These are phyloP conservation scores for Saccopteryx leptura DNA, from an alignment of 2,113 vertebrate species.

Conservation along the genomic window DNA sequence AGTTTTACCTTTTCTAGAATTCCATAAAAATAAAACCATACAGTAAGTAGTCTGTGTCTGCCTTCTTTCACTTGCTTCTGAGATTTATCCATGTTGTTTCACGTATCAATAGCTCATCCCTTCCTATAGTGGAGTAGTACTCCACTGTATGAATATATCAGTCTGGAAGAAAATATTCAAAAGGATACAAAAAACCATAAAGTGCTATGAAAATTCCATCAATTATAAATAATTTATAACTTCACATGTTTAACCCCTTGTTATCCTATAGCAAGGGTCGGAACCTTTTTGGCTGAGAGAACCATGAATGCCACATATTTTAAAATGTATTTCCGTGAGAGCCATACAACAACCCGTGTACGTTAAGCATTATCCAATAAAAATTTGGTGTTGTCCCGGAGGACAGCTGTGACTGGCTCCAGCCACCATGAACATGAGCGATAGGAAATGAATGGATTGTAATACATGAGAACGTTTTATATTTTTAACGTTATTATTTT, in stretches of 20 bases:
- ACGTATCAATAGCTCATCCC: background rate
- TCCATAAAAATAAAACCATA: background rate
- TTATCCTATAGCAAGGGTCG: background rate
- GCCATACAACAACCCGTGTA: too few relatives aligned
- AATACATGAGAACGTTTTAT: too few relatives aligned
- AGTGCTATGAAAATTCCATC: background rate
- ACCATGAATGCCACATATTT: too few relatives aligned
- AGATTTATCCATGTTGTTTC: background rate
- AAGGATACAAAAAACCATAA: background rate
- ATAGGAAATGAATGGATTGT: too few relatives aligned
- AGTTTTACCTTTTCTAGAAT: background rate
- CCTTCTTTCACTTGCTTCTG: background rate
- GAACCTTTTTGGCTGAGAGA: too few relatives aligned
- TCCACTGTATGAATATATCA: background rate
- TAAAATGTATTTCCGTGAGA: too few relatives aligned
- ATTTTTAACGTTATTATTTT: too few relatives aligned
- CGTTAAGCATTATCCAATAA: too few relatives aligned
- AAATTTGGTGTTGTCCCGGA: too few relatives aligned
- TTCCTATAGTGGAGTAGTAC: background rate
- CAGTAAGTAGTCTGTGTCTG: background rate
- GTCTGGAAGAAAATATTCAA: conserved; percentile 15
- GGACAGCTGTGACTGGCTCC: too few relatives aligned
- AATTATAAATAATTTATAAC: conserved; percentile 4
- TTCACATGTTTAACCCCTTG: background rate
- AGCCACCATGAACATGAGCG: too few relatives aligned